A percentile compares a stretch with the other conserved stretches of the same genome.
phyloP scores from a whole-genome alignment of 2,113 vertebrate species.

The Phaethon lepturus region DNA sequence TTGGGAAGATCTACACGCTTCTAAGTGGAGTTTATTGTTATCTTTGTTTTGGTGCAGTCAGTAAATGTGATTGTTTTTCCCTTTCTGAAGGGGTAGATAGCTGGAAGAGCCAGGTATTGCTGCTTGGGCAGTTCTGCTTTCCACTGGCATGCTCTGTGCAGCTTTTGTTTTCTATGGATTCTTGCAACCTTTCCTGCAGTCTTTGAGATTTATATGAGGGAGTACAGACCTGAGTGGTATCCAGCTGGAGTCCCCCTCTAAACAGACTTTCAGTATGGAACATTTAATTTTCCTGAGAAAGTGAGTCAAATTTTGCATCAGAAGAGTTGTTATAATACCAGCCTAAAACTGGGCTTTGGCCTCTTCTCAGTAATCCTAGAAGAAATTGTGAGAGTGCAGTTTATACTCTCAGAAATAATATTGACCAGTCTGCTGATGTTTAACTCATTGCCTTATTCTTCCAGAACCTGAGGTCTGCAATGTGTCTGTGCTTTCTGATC shows the following conservation, averaged over 20 bases:
- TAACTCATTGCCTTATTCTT: neutral
- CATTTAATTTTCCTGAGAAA: neutral
- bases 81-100: neutral
- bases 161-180: neutral
- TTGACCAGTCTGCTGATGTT: neutral
- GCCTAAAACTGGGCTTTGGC: neutral
- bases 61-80: neutral
- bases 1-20: neutral
- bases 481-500: neutral
- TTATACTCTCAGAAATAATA: neutral
- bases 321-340: neutral
- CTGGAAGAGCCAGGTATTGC: neutral
- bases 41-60: neutral
- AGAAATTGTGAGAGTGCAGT: neutral
- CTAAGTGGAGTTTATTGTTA: neutral
- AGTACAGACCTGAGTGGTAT: neutral
- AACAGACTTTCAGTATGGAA: neutral
- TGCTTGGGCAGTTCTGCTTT: neutral
- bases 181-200: neutral
- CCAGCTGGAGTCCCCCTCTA: neutral
- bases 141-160: neutral
- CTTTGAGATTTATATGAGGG: neutral
- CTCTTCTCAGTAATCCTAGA: neutral
- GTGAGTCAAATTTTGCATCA: neutral
- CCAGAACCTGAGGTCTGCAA: neutral